Conservation (phyloP, 2,888 invertebrate species). For the Mimachlamys varia region DNA sequence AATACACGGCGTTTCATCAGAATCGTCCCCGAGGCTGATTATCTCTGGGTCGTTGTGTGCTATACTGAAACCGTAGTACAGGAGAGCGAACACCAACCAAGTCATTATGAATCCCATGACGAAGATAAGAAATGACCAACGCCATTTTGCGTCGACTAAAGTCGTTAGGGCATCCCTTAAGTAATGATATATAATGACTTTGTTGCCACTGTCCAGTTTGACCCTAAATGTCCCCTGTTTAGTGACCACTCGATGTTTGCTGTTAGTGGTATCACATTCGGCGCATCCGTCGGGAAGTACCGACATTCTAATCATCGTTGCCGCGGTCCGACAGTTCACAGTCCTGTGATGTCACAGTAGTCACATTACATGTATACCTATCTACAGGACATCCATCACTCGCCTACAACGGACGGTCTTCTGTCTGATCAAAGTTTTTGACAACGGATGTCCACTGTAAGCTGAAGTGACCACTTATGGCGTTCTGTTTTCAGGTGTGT, state of each 20-base stretch:
- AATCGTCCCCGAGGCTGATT: slow-evolving; percentile 54
- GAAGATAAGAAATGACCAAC: slow-evolving; percentile 91
- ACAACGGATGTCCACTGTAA: neutral
- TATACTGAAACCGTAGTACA: slow-evolving; percentile 79
- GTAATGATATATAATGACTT: slow-evolving; percentile 51
- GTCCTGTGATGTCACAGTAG: neutral
- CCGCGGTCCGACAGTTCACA: neutral
- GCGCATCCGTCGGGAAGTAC: neutral
- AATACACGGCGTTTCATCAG: slow-evolving; percentile 78
- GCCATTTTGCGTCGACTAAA: slow-evolving; percentile 96
- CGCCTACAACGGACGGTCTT: neutral
- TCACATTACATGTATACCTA: too few relatives aligned
- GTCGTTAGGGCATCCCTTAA: slow-evolving; percentile 93
- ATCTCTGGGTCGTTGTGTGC: slow-evolving; percentile 79
- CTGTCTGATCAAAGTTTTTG: neutral
- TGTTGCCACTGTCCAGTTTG: slow-evolving; percentile 47
- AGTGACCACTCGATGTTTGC: slow-evolving; percentile 46
- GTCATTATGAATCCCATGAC: slow-evolving; percentile 92
- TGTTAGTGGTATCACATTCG: neutral
- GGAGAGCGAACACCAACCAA: slow-evolving; percentile 91
- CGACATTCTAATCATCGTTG: neutral
- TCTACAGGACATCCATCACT: neutral
- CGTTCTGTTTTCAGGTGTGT: neutral
- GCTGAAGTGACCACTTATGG: neutral
- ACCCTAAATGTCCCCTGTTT: slow-evolving; percentile 50